These are phyloP conservation scores for Boloria selene DNA, from an alignment of 2,888 invertebrate species.

Conservation along the genomic window DNA sequence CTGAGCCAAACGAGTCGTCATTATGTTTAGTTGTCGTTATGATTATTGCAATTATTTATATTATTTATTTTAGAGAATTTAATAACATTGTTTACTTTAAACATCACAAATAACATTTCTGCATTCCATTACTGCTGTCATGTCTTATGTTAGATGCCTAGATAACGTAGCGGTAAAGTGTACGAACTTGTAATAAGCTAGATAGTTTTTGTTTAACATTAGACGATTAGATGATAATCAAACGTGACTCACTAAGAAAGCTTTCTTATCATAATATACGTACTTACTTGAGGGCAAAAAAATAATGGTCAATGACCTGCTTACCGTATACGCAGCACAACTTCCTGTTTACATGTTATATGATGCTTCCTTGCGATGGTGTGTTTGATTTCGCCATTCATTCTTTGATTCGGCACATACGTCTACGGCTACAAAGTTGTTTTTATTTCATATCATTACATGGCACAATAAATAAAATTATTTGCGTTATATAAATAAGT, in stretches of 20 bases:
- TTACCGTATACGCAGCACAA: conserved; percentile 32
- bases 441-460: conserved; percentile 12
- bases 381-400: conserved; percentile 43
- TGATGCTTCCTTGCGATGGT: conserved; percentile 45
- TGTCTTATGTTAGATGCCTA: too few species aligned
- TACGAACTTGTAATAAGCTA: conserved; percentile 7
- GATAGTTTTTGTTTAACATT: conserved; percentile 4
- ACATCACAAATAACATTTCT: too few species aligned
- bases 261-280: conserved; percentile 1
- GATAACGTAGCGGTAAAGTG: neutral
- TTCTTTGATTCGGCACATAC: conserved; percentile 30
- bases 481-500: too few species aligned
- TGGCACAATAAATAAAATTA: too few species aligned
- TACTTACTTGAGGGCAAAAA: conserved; percentile 14
- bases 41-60: too few species aligned
- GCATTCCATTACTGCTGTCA: too few species aligned
- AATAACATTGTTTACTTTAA: too few species aligned
- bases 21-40: too few species aligned
- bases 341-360: conserved; percentile 41
- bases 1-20: too few species aligned
- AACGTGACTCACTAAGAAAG: conserved; percentile 1
- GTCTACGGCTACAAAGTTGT: conserved; percentile 19
- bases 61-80: too few species aligned
- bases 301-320: conserved; percentile 37
- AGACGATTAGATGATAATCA: neutral